These are phyloP conservation scores for Neoascia interrupta DNA, from an alignment of 2,888 invertebrate species.

Conservation along the genomic window DNA sequence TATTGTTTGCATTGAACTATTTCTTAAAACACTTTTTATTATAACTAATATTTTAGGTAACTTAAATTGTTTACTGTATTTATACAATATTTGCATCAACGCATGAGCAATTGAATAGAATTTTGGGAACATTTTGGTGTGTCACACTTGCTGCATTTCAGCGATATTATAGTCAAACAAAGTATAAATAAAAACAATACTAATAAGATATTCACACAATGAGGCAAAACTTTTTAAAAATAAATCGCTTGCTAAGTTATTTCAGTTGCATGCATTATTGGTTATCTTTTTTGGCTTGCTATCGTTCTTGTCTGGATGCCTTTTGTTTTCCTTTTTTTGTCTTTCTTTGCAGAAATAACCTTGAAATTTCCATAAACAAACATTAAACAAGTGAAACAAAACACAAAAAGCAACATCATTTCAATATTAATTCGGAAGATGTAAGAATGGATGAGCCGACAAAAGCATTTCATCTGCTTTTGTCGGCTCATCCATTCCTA, in stretches of 20 bases:
- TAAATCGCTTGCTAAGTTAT: conserved; percentile 20
- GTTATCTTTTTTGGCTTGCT: background rate
- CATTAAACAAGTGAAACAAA: conserved; percentile 23
- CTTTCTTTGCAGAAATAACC: conserved; percentile 37
- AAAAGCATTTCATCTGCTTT: too few relatives aligned
- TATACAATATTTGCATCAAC: too few relatives aligned
- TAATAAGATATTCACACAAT: too few relatives aligned
- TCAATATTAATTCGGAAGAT: conserved; percentile 46
- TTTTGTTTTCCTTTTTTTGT: conserved; percentile 33
- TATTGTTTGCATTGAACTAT: too few relatives aligned
- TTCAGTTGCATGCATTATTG: conserved; percentile 34
- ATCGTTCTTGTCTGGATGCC: background rate
- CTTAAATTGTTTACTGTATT: too few relatives aligned
- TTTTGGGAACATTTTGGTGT: too few relatives aligned
- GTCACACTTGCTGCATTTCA: conserved; percentile 16
- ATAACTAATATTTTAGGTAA: too few relatives aligned
- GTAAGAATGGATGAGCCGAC: conserved; percentile 73
- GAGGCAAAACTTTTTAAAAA: background rate
- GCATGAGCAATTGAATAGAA: too few relatives aligned
- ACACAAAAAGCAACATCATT: conserved; percentile 28
- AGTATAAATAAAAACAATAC: too few relatives aligned
- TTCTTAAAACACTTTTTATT: too few relatives aligned
- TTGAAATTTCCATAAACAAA: conserved; percentile 59
- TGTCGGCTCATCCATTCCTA: too few relatives aligned
- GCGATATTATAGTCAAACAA: too few relatives aligned